Base-by-base conservation (phyloP, 1,140 invertebrate species). In the Bursaphelenchus mucronatus region DNA sequence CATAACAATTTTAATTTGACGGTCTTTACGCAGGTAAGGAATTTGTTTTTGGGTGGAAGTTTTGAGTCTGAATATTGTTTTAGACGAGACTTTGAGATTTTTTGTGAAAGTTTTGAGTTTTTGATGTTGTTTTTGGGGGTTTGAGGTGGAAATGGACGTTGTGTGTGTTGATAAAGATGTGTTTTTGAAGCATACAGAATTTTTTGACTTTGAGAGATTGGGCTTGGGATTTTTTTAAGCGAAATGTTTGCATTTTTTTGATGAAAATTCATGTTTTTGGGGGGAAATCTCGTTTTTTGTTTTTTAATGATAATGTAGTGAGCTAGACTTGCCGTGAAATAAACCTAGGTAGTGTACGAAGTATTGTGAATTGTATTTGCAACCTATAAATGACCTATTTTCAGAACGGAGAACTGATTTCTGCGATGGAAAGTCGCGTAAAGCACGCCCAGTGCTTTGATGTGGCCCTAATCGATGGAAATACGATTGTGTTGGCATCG, bases 1-100 rank as follows among this genome's bases (percentile, higher is more conserved):
- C 94, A 97, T 84, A 97, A 97, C 86, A 97, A 97, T 84, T 97
- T 97, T 85, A 97, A 97, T 82, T 83, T 97, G 81, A 97, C 94
- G 55, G 93, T 97, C 77, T 84, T 84, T 74, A 80, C 78, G 30
- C 82, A 82, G 46, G 91, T 96, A 74, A 93, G 93, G 0, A 19
- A 17, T 1, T 11, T 17, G 19, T 51, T 30, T 17, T 9, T n/a
- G n/a, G 10, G 10, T 51, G 9, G n/a, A 15, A 40, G 8, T 94
- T 93, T 85, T 92, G 90, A 3, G 57, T 50, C 4, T 30, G 8
- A 90, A 94, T 82, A 91, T 95, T 75, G 94, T 93, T 0, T 89
- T 92, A 76, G 83, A 96, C 66, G 90, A 96, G 7, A 93, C 91
- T 11, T 93, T 93, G 5, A 85, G 4, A 30, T 30, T 30, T 30